Base-by-base conservation (phyloP, 2,888 invertebrate genomes). In the Oscheius sp. region DNA sequence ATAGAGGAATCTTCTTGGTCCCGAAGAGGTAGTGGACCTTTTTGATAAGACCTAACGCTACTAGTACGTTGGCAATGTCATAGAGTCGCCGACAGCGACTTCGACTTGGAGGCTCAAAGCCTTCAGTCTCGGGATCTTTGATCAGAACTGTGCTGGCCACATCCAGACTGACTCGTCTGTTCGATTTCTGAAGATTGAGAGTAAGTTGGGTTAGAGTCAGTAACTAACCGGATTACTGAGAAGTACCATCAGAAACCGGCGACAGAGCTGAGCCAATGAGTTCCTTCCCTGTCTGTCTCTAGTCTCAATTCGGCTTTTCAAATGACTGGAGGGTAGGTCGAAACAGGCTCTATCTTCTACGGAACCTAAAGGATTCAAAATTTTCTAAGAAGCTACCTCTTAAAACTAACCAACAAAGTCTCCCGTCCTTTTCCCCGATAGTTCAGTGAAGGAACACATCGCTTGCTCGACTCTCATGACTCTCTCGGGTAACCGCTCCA, bases 11-110 rank as follows among this genome's bases (percentile, higher is more conserved):
- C 73, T 89, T 89, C 79, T 89, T 89, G 35, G 89, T 89, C 35
- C 89, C 89, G 70, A 89, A 89, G 9, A 87, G 81, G 70, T 88
- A 87, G 78, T 90, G 90, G 76, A 93, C 92, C 89, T 93, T 93
- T 88, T 92, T 92, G 87, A 94, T 93, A 81, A 94, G 92, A 84
- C 93, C 92, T 89, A 94, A 92, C 77, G 93, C 93, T 81, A 93
- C 93, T 84, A 94, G 91, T 81, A 94, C 93, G 90, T 94, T 94
- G 76, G 94, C 93, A 85, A 94, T 93, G 89, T 94, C 94, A 90
- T 94, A 94, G 47, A 94, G 91, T 80, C 94, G 91, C 76, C 94
- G 91, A 75, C 89, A 89, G 2, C 88, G 79, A 82, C 86, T 85
- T 66, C 89, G 72, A 58, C 85, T 85, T 10, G 89, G 89, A 35